phyloP scores from a whole-genome alignment of 2,888 invertebrate species.

The Malachius bipustulatus region DNA sequence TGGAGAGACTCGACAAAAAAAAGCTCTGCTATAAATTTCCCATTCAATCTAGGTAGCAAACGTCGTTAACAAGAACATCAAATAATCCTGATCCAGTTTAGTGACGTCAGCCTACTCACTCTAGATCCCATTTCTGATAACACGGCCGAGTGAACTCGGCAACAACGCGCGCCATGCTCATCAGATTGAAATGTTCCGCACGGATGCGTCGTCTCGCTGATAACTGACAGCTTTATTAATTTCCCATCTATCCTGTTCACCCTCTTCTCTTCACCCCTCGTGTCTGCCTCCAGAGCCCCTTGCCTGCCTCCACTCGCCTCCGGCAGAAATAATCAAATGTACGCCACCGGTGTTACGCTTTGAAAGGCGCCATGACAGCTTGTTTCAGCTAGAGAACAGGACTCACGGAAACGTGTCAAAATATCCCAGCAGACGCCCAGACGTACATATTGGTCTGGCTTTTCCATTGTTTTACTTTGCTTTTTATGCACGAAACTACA shows the following conservation, averaged over 20 bases:
- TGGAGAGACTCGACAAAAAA: too few relatives aligned
- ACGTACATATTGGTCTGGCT: too few relatives aligned
- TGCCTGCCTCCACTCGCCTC: slow-evolving; percentile 22
- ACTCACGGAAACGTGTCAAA: not conserved
- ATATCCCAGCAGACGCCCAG: too few relatives aligned
- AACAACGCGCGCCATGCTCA: slow-evolving; percentile 22
- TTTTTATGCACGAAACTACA: too few relatives aligned
- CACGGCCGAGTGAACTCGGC: too few relatives aligned
- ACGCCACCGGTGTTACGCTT: slow-evolving; percentile 5
- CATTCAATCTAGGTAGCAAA: too few relatives aligned
- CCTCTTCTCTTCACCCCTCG: slow-evolving; percentile 29
- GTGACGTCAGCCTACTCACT: too few relatives aligned
- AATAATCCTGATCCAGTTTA: too few relatives aligned
- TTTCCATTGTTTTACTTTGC: too few relatives aligned
- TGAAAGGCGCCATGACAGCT: not conserved
- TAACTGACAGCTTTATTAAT: slow-evolving; percentile 70
- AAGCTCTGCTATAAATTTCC: too few relatives aligned
- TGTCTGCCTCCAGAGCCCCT: slow-evolving; percentile 17
- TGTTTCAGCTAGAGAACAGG: not conserved
- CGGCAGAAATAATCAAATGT: slow-evolving; percentile 26
- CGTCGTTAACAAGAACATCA: too few relatives aligned
- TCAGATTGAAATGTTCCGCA: slow-evolving; percentile 41
- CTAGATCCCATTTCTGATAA: too few relatives aligned
- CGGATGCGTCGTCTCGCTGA: slow-evolving; percentile 36
- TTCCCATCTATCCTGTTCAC: slow-evolving; percentile 42